Base-by-base conservation (phyloP, 1,140 invertebrate species). In the Pogonognathellus flavescens region DNA sequence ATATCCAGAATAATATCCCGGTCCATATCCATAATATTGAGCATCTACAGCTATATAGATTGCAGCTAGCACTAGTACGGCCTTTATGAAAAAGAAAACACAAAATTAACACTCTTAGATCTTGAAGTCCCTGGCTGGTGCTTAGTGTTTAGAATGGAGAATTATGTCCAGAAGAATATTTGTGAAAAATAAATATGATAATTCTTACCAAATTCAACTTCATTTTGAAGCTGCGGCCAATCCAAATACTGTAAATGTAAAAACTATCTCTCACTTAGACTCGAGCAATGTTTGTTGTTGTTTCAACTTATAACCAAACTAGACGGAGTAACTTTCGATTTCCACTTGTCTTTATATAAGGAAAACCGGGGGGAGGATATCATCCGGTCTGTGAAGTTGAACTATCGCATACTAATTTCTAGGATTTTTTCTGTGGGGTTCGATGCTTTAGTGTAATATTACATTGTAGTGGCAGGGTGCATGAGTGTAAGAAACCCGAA, bases 291-390 rank as follows among this genome's bases (percentile, higher is more conserved):
- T 22, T 84, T 49, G 82, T 22, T 84, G 86, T 53, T 81, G 81
- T 60, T 82, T 76, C 72, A 72, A 84, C 59, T 70, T 72, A 83
- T 41, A 25, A 50, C 53, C 25, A 83, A 86, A 80, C 41, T 83
- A 83, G 85, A 87, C 84, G 86, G 86, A 85, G 84, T 84, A 86
- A 88, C 87, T 88, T 86, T 88, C 85, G 25, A 86, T 88, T 88
- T 88, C 87, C 59, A 52, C 80, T 57, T 84, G 60, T 14, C 87
- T 81, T 87, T 88, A 82, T 88, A 88, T 88, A 88, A 82, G 85
- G 57, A 86, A 85, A 25, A 14, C 59, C 13, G 62, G 57, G 70
- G 41, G 70, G 86, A 66, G 76, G 80, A n/a, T 83, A 85, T 59
- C 4, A 55, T 86, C 80, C 80, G 52, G 59, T 72, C 72, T 41